These are phyloP conservation scores for Sander vitreus DNA, from an alignment of 2,113 vertebrate genomes.

Conservation along the genomic window DNA sequence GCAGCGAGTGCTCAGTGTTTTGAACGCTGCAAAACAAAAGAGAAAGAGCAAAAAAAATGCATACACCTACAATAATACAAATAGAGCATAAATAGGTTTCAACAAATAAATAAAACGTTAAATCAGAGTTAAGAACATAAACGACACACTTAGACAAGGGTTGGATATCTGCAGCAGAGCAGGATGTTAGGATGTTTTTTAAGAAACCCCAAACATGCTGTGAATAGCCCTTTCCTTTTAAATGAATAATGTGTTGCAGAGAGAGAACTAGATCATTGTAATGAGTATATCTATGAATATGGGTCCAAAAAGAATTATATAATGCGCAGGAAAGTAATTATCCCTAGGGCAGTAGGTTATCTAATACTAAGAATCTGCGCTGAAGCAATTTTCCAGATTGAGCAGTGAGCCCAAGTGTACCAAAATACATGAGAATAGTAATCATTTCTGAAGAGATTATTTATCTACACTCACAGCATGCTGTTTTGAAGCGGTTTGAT, in stretches of 20 bases:
- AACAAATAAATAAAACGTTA: slow-evolving; percentile 37
- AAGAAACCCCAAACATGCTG: slow-evolving; percentile 34
- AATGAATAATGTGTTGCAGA: slow-evolving; percentile 45
- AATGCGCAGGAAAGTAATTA: slow-evolving; percentile 58
- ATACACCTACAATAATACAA: slow-evolving; percentile 14
- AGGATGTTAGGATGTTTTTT: slow-evolving; percentile 10
- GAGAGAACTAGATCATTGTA: slow-evolving; percentile 44
- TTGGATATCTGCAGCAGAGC: slow-evolving; percentile 3
- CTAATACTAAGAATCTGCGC: slow-evolving; percentile 39
- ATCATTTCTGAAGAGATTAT: slow-evolving; percentile 53
- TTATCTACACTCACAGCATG: slow-evolving; percentile 22
- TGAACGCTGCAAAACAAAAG: slow-evolving; percentile 17
- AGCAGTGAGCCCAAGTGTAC: slow-evolving; percentile 40
- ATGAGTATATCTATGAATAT: slow-evolving; percentile 58
- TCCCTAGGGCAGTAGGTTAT: slow-evolving; percentile 55
- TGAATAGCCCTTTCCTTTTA: slow-evolving; percentile 52
- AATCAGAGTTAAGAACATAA: slow-evolving; percentile 25
- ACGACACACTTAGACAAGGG: neutral
- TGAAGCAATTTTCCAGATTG: slow-evolving; percentile 53
- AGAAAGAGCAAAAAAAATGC: slow-evolving; percentile 4
- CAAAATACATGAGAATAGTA: slow-evolving; percentile 44
- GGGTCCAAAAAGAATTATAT: slow-evolving; percentile 50
- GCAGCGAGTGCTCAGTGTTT: slow-evolving; percentile 22
- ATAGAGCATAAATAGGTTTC: slow-evolving; percentile 8
- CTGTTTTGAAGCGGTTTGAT: slow-evolving; percentile 18